Percentiles rank a stretch among this genome's conserved stretches.
These are phyloP conservation scores for Plecotus auritus DNA, from an alignment of 2,113 vertebrate genomes.

Conservation along the genomic window DNA sequence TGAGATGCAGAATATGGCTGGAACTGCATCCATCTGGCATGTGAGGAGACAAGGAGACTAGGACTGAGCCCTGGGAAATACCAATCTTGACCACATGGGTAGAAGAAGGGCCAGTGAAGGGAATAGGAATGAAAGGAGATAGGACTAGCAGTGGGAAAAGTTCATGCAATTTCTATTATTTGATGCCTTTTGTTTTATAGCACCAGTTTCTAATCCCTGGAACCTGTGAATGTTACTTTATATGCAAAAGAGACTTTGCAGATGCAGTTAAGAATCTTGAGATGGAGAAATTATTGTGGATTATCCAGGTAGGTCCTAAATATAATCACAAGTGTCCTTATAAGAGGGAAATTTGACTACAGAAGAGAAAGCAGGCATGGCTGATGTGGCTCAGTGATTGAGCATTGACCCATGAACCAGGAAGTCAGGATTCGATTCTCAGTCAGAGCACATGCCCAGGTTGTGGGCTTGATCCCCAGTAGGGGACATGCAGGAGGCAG, in stretches of 20 bases:
- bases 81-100: neutral
- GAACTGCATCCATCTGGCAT: neutral
- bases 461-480: no score
- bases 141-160: neutral
- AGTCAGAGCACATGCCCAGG: no score
- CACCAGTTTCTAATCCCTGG: neutral
- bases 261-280: neutral
- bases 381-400: no score
- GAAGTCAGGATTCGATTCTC: no score
- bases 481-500: no score
- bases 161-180: neutral
- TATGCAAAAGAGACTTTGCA: neutral
- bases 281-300: neutral
- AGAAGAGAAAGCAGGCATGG: neutral
- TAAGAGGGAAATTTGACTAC: neutral
- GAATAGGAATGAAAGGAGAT: neutral
- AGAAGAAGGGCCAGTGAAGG: neutral
- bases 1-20: neutral
- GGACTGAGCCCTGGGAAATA: neutral
- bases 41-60: neutral
- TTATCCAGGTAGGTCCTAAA: neutral
- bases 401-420: no score
- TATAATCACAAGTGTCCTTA: neutral
- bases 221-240: neutral
- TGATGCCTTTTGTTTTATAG: neutral